Evolutionary conservation across 2,113 vertebrate species (phyloP), one percentile per base, ranked within the genome.

Genomic region (Rousettus leschenaultii): DNA sequence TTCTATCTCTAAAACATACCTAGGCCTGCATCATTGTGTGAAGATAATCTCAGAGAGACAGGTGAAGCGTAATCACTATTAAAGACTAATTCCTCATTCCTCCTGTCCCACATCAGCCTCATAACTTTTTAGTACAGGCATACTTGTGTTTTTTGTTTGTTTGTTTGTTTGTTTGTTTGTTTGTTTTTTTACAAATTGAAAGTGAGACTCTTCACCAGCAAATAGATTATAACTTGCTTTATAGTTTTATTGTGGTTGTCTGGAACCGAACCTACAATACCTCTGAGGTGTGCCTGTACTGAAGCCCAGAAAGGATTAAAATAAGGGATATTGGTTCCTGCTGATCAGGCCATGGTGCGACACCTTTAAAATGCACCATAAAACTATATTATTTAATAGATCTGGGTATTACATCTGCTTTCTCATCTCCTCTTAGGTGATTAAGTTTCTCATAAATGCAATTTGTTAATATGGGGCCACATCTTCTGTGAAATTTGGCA

Each of bases 371-470:
- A 12, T 0, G n/a, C 2, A 82, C 15, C 61, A 65, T n/a, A 89
- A 96, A 96, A 48, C 14, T 30, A 4, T 22, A 43, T 57, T n/a
- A 55, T 97, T 97, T 88, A 96, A 96, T 83, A 80, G 92, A 66
- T 33, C 70, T 4, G 77, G 93, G 6, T 15, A 7, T 53, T 28
- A n/a, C 87, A 95, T 87, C 94, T 96, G 94, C 89, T 93, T 96
- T 53, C 51, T 91, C 90, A 93, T 53, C 89, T 95, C 43, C 77
- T 95, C 43, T 33, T 71, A 85, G 87, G 97, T 97, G 93, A 91
- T 95, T 85, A 91, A 35, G 28, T 80, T 96, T 28, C 16, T 92
- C 63, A 83, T 90, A 96, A 94, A 77, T 88, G 91, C n/a, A 91
- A 57, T 97, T 97, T 97, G 95, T 94, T 87, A 88, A 73, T 73